A percentile compares a stretch with the other conserved stretches of the same genome.
phyloP scores from a whole-genome alignment of 2,113 vertebrate genomes.

The Asarcornis scutulata region DNA sequence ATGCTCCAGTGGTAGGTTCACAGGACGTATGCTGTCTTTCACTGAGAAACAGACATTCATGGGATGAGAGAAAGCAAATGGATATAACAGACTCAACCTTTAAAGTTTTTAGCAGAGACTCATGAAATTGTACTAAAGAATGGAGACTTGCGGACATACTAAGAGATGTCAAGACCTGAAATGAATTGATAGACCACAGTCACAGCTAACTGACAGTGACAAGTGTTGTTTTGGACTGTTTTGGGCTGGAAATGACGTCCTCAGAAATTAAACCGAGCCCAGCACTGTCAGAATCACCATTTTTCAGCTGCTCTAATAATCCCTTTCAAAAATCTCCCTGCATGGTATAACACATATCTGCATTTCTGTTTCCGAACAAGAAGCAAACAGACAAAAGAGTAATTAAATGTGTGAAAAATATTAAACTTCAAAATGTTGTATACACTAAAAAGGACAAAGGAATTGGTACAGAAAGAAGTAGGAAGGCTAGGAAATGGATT shows the following conservation, averaged over 20 bases:
- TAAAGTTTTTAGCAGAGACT: slow-evolving; percentile 33
- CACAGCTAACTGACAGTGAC: slow-evolving; percentile 30
- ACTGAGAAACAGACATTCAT: background rate
- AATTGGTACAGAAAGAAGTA: background rate
- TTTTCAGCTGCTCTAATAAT: slow-evolving; percentile 20
- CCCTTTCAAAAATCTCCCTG: background rate
- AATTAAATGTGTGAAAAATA: background rate
- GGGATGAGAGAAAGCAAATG: slow-evolving; percentile 5
- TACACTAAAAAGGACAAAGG: background rate
- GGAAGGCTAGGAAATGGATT: background rate
- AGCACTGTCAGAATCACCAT: background rate
- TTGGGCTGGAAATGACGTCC: slow-evolving; percentile 14
- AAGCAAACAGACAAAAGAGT: background rate
- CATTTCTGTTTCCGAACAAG: background rate
- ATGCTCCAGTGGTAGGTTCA: background rate
- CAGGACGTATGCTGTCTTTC: background rate
- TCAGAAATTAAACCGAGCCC: slow-evolving; percentile 13
- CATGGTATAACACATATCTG: background rate
- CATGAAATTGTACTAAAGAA: background rate
- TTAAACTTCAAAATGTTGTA: background rate
- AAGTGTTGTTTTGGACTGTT: slow-evolving; percentile 18
- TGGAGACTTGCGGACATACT: background rate
- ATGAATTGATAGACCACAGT: slow-evolving; percentile 24
- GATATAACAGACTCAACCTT: slow-evolving; percentile 19
- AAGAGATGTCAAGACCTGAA: background rate